These are phyloP conservation scores for Lepidostoma basale DNA, from an alignment of 1,140 invertebrate species.

Conservation along the genomic window DNA sequence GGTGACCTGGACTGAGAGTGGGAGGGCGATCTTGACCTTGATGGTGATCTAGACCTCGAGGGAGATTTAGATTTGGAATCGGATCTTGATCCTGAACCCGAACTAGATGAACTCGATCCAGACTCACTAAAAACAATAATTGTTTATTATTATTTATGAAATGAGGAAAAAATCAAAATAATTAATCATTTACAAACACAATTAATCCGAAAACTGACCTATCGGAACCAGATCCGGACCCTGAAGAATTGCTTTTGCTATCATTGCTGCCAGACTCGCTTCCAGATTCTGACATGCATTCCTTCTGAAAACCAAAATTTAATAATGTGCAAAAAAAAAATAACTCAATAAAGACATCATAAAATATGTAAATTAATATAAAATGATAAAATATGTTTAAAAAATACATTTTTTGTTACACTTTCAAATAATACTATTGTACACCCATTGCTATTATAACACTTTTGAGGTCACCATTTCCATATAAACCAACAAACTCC, in stretches of 20 bases:
- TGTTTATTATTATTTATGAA: background rate
- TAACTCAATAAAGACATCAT: background rate
- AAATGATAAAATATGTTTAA: background rate
- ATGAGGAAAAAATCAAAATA: constrained; percentile 34
- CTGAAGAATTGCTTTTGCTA: constrained; percentile 66
- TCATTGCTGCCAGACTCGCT: constrained; percentile 69
- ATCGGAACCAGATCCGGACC: constrained; percentile 65
- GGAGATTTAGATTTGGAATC: background rate
- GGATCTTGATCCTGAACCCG: constrained; percentile 9
- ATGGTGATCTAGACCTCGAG: constrained; percentile 39
- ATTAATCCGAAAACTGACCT: constrained; percentile 52
- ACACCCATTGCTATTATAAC: no score
- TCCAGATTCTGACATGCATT: constrained; percentile 65
- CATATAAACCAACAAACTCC: no score
- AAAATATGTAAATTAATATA: background rate
- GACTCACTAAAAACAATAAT: constrained; percentile 19
- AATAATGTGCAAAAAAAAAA: background rate
- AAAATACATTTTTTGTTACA: background rate
- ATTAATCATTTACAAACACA: background rate
- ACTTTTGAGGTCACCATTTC: no score
- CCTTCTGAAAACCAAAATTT: constrained; percentile 60
- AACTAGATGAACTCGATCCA: constrained; percentile 22
- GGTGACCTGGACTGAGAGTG: constrained; percentile 53
- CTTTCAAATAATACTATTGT: no score
- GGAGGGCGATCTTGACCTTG: constrained; percentile 55